Percentiles rank a stretch among this genome's conserved stretches.
phyloP scores from a whole-genome alignment of 2,888 invertebrate species.

The Nasonia oneida region DNA sequence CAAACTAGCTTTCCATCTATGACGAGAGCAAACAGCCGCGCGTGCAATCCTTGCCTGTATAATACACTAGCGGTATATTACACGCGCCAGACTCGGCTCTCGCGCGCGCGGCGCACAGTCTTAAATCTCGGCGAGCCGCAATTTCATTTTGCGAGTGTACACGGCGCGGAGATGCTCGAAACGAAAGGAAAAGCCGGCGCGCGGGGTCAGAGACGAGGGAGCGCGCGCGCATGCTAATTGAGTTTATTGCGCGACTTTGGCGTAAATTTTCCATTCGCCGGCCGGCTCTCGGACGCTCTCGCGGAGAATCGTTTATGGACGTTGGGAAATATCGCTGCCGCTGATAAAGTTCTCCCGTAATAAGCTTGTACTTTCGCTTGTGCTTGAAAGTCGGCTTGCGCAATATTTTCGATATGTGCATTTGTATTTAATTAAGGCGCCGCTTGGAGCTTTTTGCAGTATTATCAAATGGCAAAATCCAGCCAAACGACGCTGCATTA shows the following conservation, averaged over 20 bases:
- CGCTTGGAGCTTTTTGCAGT: background rate
- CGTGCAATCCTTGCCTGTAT: background rate
- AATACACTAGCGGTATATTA: background rate
- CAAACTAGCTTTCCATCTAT: slow-evolving; percentile 7
- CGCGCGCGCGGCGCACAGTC: background rate
- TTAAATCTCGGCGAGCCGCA: slow-evolving; percentile 18
- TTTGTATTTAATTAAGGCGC: background rate
- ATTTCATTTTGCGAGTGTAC: slow-evolving; percentile 25
- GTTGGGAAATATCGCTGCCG: slow-evolving; percentile 11
- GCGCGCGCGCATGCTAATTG: slow-evolving; percentile 33
- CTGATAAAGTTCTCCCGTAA: background rate
- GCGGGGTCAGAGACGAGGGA: background rate
- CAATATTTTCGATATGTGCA: background rate
- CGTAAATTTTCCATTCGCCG: slow-evolving; percentile 30
- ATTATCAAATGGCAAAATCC: background rate
- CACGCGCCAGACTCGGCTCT: background rate
- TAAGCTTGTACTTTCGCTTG: background rate
- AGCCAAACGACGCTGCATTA: slow-evolving; percentile 6
- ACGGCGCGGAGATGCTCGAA: background rate
- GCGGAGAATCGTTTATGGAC: background rate
- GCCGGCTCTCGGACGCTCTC: background rate
- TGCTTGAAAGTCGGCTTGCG: background rate
- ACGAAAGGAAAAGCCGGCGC: slow-evolving; percentile 27
- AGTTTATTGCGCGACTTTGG: slow-evolving; percentile 28
- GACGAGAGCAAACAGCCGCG: background rate